phyloP scores from a whole-genome alignment of 2,113 vertebrate genomes.

The Mustela lutreola region DNA sequence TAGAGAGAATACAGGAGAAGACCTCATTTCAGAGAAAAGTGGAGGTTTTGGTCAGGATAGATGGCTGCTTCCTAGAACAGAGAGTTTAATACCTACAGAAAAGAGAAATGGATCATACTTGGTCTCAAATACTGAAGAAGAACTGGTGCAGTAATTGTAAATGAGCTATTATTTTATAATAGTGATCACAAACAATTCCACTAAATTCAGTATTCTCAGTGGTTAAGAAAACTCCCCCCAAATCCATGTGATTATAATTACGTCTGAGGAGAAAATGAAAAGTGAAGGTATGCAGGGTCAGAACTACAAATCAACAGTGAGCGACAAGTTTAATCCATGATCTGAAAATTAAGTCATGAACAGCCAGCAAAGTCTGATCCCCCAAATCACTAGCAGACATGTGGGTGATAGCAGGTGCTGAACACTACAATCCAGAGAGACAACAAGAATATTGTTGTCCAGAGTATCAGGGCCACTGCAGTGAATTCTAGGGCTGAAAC shows the following conservation, averaged over 20 bases:
- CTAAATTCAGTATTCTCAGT: conserved; percentile 34
- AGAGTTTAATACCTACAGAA: not conserved
- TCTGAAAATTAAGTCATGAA: not conserved
- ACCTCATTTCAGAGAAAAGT: conserved; percentile 2
- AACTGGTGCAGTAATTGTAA: not conserved
- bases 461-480: not conserved
- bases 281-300: not conserved
- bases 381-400: not conserved
- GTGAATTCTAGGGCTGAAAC: not conserved
- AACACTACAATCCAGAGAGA: not conserved
- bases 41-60: conserved; percentile 12
- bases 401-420: not conserved
- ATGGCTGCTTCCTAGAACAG: not conserved
- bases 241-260: not conserved
- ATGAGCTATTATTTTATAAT: not conserved
- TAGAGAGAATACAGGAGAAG: not conserved
- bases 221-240: not conserved
- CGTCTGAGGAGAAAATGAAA: conserved; percentile 17
- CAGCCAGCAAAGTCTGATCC: conserved; percentile 20
- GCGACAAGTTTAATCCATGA: not conserved
- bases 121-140: conserved; percentile 15
- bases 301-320: conserved; percentile 29
- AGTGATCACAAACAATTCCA: conserved; percentile 10
- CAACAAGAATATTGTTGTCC: not conserved
- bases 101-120: not conserved